phyloP scores from a whole-genome alignment of 2,797 vertebrate genomes.

The Meriones psammophilus region DNA sequence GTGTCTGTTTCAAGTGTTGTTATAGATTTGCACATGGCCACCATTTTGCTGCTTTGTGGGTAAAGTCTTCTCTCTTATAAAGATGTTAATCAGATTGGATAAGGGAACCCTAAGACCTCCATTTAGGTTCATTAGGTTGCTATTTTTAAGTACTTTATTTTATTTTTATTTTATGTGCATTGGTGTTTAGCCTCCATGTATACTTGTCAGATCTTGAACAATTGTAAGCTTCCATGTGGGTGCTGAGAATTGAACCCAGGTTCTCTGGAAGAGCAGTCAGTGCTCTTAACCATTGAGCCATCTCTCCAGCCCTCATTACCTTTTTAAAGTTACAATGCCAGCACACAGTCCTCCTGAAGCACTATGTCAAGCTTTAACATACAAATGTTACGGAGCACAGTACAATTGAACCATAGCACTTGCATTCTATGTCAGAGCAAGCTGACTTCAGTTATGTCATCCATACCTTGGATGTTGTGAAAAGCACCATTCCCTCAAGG shows the following conservation, averaged over 20 bases:
- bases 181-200: too few relatives aligned
- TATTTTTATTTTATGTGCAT: too few relatives aligned
- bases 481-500: constrained; percentile 30
- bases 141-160: too few relatives aligned
- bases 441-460: constrained; percentile 18
- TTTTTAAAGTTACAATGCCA: not conserved
- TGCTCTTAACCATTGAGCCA: too few relatives aligned
- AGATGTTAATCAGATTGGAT: not conserved
- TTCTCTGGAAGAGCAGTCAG: too few relatives aligned
- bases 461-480: not conserved
- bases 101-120: not conserved
- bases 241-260: too few relatives aligned
- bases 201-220: too few relatives aligned
- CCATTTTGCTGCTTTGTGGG: not conserved
- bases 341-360: not conserved
- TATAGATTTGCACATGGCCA: too few relatives aligned
- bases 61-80: not conserved
- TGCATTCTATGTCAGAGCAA: not conserved
- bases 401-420: not conserved
- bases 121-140: not conserved
- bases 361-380: not conserved
- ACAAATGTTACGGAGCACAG: not conserved
- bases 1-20: too few relatives aligned
- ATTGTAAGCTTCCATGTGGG: too few relatives aligned
- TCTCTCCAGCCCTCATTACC: not conserved